A percentile compares a stretch with the other conserved stretches of the same genome.
Conservation (phyloP, 2,797 vertebrate species). For the Myotis myotis region DNA sequence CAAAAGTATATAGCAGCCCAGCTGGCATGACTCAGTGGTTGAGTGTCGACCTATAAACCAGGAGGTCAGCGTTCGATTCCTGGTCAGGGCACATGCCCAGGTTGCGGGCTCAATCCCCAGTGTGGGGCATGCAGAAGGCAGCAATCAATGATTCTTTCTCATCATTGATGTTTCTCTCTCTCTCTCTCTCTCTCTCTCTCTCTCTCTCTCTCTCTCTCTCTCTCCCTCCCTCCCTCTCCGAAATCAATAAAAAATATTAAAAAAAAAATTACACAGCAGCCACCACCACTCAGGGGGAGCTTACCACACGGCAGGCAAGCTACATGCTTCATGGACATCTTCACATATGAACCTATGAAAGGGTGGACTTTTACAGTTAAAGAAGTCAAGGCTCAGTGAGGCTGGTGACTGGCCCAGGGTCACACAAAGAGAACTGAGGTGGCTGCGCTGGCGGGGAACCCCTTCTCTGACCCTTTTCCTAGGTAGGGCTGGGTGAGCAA, state of each 20-base stretch:
- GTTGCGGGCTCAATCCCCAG: too few species aligned
- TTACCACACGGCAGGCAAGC: not conserved
- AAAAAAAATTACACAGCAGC: not conserved
- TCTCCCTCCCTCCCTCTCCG: too few species aligned
- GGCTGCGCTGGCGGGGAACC: not conserved
- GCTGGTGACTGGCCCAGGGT: not conserved
- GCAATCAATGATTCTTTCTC: too few species aligned
- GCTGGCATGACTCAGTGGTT: too few species aligned
- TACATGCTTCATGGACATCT: not conserved
- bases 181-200: too few species aligned
- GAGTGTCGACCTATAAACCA: too few species aligned
- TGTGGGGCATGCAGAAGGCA: too few species aligned
- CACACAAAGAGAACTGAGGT: not conserved
- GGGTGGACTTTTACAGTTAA: not conserved
- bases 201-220: too few species aligned
- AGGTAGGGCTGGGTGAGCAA: not conserved
- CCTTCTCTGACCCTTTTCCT: not conserved
- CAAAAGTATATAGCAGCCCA: not conserved
- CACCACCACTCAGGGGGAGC: not conserved
- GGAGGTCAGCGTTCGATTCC: too few species aligned
- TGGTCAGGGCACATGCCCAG: too few species aligned
- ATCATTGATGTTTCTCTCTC: too few species aligned
- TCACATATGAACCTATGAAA: not conserved
- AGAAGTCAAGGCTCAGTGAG: not conserved
- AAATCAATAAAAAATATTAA: too few species aligned